phyloP scores from a whole-genome alignment of 2,888 invertebrate genomes.

The Athripsodes cinereus region DNA sequence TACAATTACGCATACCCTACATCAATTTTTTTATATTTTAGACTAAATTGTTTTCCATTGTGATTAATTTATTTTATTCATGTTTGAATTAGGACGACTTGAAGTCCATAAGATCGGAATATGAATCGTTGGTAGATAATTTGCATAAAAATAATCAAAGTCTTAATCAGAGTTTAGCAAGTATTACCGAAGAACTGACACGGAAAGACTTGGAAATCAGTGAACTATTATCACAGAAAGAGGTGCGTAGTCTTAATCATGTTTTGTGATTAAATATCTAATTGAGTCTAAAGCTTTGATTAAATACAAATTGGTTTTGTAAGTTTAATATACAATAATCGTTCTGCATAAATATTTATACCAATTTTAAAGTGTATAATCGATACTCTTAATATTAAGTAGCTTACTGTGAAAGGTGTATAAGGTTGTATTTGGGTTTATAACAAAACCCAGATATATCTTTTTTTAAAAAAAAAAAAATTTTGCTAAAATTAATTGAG shows the following conservation, averaged over 20 bases:
- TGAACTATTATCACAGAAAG: neutral
- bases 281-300: too few relatives aligned
- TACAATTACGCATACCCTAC: neutral
- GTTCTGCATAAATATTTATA: neutral
- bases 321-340: too few relatives aligned
- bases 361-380: neutral
- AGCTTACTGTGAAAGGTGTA: too few relatives aligned
- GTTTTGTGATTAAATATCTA: too few relatives aligned
- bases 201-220: neutral
- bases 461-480: too few relatives aligned
- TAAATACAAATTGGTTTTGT: neutral
- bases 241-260: constrained; percentile 1
- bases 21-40: neutral
- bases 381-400: neutral
- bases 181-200: neutral
- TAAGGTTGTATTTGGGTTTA: too few relatives aligned
- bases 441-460: too few relatives aligned
- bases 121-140: neutral
- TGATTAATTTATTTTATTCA: neutral
- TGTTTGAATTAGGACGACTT: neutral
- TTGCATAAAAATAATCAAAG: neutral
- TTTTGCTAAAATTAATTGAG: too few relatives aligned
- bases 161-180: neutral
- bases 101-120: neutral
- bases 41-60: neutral